Base-by-base conservation (phyloP, 1,140 invertebrate genomes). In the Lasaia peninsularis region DNA sequence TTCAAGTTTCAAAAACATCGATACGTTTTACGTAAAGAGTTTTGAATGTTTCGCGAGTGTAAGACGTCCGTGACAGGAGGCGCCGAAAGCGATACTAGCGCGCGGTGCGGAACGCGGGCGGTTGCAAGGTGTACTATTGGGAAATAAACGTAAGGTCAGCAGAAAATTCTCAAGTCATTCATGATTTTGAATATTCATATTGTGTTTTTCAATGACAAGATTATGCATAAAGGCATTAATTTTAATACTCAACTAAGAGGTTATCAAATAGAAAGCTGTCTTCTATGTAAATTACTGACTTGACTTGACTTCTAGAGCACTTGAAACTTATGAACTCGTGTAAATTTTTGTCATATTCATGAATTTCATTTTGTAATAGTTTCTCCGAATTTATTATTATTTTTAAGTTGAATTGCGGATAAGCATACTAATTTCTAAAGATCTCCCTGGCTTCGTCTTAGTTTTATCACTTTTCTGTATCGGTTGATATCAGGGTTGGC, bases 21-120 rank as follows among this genome's bases (percentile, higher is more conserved):
- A 70, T 75, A 75, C 70, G 67, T 24, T 74, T 67, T 65, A 68
- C 74, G 78, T 77, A 75, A 66, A 69, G 72, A 77, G 67, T 72
- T 76, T 71, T 75, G 62, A 71, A 52, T 55, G 58, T 33, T 35
- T 50, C 49, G 54, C 20, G 56, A 58, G 51, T 44, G n/a, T 59
- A 21, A 51, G 54, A 68, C 75, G 73, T 78, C 59, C 64, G 52
- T 18, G 33, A 40, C 32, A 40, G 24, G 32, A 60, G 61, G 55
- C 65, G 67, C 20, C 35, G 9, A 31, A 18, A 5, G 49, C 56
- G 60, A 62, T 59, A 65, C 63, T 65, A 65, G 59, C 59, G 59
- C 52, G n/a, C 24, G 40, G 56, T 11, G 20, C 20, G 28, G 11
- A 24, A 56, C 32, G 52, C 52, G 34, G 35, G 35, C 53, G 34